A percentile compares a stretch with the other conserved stretches of the same genome.
Evolutionary conservation across 2,888 invertebrate genomes (phyloP).

Genomic region (Drosophila putrida): DNA sequence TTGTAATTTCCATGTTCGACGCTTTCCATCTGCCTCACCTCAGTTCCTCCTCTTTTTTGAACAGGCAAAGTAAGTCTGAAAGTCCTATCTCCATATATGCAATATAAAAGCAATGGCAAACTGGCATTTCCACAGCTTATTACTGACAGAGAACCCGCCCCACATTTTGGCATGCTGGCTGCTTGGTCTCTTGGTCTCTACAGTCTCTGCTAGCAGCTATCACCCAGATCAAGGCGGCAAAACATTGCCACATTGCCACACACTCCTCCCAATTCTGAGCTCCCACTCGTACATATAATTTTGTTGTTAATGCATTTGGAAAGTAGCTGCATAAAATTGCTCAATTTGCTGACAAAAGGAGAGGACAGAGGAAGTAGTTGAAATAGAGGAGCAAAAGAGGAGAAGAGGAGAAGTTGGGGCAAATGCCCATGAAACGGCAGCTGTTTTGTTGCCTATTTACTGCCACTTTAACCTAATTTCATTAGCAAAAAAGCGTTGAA

Average conservation of each 20-base stretch:
- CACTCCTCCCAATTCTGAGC: slow-evolving; percentile 9
- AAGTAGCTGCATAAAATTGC: slow-evolving; percentile 60
- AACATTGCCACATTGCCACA: slow-evolving; percentile 35
- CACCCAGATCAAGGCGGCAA: slow-evolving; percentile 34
- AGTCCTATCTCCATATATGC: slow-evolving; percentile 8
- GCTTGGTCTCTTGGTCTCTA: not conserved
- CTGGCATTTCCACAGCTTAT: slow-evolving; percentile 53
- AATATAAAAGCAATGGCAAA: slow-evolving; percentile 12
- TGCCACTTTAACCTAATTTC: slow-evolving; percentile 79
- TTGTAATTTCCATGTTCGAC: not conserved
- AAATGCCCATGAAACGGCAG: slow-evolving; percentile 41
- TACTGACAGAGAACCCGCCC: slow-evolving; percentile 38
- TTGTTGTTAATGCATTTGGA: slow-evolving; percentile 58
- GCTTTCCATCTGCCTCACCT: not conserved
- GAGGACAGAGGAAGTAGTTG: not conserved
- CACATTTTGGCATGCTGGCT: slow-evolving; percentile 16
- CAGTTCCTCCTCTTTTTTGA: not conserved
- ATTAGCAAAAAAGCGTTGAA: slow-evolving; percentile 50
- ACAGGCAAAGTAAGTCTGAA: not conserved
- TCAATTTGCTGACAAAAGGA: slow-evolving; percentile 37
- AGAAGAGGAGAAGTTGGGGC: slow-evolving; percentile 1
- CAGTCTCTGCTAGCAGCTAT: slow-evolving; percentile 41
- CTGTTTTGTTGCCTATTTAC: slow-evolving; percentile 69
- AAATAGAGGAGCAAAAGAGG: not conserved
- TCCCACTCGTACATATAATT: slow-evolving; percentile 43